Conservation (phyloP, 1,140 invertebrate species). For the Panagrolaimus sp. region DNA sequence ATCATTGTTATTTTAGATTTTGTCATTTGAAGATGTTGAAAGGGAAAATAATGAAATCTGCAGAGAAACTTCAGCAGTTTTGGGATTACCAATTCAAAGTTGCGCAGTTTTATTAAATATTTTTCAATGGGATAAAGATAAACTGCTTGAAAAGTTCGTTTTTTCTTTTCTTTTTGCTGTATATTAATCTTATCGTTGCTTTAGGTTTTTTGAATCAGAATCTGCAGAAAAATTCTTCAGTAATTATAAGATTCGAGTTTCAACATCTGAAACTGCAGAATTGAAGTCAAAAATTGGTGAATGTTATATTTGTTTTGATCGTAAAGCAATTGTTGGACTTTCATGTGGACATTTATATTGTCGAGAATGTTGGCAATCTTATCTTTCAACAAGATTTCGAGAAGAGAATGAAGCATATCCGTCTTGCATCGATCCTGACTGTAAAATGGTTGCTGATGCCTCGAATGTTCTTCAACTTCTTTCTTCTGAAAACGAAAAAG, state of each 20-base stretch:
- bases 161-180: not conserved
- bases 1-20: conserved; percentile 26
- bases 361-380: conserved; percentile 35
- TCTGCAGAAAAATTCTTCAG: not conserved
- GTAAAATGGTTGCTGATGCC: conserved; percentile 39
- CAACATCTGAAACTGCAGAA: not conserved
- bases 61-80: conserved; percentile 34
- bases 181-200: not conserved
- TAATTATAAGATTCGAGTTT: not conserved
- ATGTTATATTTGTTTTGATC: conserved; percentile 40
- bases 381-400: conserved; percentile 32
- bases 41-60: conserved; percentile 33
- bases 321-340: conserved; percentile 22
- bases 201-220: not conserved
- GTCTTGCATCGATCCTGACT: conserved; percentile 41
- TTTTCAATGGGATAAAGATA: conserved; percentile 45
- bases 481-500: not conserved
- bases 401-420: conserved; percentile 23
- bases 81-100: conserved; percentile 34
- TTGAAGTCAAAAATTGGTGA: not conserved
- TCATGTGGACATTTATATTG: conserved; percentile 37
- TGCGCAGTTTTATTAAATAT: conserved; percentile 38
- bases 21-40: conserved; percentile 29
- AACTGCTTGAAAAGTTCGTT: conserved; percentile 37
- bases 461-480: conserved; percentile 28